Conservation (phyloP, 2,888 invertebrate genomes). For the Oeneis ivallda region DNA sequence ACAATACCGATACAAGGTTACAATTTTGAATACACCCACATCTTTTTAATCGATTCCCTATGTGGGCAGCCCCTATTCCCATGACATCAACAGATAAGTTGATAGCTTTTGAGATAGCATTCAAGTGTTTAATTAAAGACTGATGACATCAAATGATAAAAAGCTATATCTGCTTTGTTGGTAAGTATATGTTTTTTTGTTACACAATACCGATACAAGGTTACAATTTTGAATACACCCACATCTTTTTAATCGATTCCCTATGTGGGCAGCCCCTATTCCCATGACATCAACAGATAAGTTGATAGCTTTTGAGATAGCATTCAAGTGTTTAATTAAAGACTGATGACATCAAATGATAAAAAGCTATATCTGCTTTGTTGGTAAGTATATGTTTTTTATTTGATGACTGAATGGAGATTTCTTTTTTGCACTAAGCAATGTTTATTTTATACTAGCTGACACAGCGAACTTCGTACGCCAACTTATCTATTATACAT, state of each 20-base stretch:
- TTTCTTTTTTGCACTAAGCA: no score
- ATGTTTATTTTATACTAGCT: no score
- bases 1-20: no score
- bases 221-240: background rate
- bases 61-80: constrained; percentile 10
- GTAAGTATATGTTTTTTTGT: no score
- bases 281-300: constrained; percentile 9
- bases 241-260: background rate
- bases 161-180: background rate
- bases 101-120: constrained; percentile 3
- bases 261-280: constrained; percentile 6
- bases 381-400: no score
- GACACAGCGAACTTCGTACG: no score
- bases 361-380: no score
- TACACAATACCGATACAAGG: background rate
- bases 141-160: background rate
- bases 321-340: constrained; percentile 3
- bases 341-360: background rate
- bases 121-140: constrained; percentile 2
- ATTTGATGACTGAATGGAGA: no score
- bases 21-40: background rate
- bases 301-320: constrained; percentile 4
- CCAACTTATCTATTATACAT: no score
- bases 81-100: constrained; percentile 8
- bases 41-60: background rate